Evolutionary conservation across 2,113 vertebrate species (phyloP), one percentile per base, ranked within the genome.

Genomic region (Neodon shergylaensis): DNA sequence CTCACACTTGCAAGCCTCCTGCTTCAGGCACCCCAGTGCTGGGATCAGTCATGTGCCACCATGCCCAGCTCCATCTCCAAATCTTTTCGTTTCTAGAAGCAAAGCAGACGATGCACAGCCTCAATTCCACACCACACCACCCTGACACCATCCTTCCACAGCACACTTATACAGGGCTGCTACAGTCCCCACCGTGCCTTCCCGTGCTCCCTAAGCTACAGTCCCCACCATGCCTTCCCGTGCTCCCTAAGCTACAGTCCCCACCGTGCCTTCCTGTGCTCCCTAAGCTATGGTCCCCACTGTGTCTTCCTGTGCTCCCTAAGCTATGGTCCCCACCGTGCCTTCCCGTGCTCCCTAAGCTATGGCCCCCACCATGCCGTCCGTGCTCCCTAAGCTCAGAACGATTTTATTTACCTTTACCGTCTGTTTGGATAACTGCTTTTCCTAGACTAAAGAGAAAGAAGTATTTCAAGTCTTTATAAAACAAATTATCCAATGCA

Each of bases 1-100:
- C 42, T 24, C 10, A 68, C 14, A 21, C 31, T 86, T 21, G 4
- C 0, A 11, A 36, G 21, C 42, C n/a, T 47, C 61, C 65, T 49
- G 28, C 42, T 22, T 47, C 44, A 49, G 42, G 10, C 42, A 47
- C 44, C 44, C 5, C 44, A 70, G 65, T 36, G 44, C 65, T 49
- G 11, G 31, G 44, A 36, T 70, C 24, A 86, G 31, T 19, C 65
- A 70, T 2, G 21, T 22, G 33, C 33, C 84, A 4, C 65, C 31
- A 49, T 14, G 44, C 84, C 65, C 84, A 52, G 44, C 65, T 90
- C 79, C n/a, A 49, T 47, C 13, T 94, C 87, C 66, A 44, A 70
- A 61, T 65, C 24, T 73, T 91, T 95, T 49, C 87, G 72, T 96
- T 83, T 84, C 84, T 95, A 9, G 65, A 52, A 74, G 86, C 82